phyloP scores from a whole-genome alignment of 2,113 vertebrate species.

The Melanerpes formicivorus region DNA sequence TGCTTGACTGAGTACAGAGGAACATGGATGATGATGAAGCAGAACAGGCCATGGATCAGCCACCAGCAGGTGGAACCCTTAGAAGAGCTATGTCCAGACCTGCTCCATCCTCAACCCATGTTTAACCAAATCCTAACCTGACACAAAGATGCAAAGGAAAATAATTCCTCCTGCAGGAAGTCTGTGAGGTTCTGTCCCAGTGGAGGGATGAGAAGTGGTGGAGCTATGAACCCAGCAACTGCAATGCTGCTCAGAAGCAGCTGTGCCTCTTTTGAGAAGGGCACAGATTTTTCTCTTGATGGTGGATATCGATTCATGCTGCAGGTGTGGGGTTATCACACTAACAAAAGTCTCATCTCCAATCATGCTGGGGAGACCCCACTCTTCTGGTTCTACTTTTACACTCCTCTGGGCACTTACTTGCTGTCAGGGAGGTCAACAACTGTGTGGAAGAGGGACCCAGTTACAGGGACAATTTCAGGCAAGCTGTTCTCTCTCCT shows the following conservation, averaged over 20 bases:
- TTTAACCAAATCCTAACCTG: background rate
- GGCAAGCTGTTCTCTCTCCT: constrained; percentile 92
- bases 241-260: background rate
- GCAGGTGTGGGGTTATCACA: rapidly evolving
- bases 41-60: background rate
- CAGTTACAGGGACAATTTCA: constrained; percentile 85
- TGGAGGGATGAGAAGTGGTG: background rate
- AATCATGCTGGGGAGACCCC: background rate
- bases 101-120: rapidly evolving
- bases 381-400: background rate
- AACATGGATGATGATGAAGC: background rate
- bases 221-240: background rate
- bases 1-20: background rate
- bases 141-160: background rate
- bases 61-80: background rate
- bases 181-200: background rate
- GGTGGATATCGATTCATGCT: background rate
- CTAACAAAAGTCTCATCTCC: background rate
- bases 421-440: constrained; percentile 94
- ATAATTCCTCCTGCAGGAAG: background rate
- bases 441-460: constrained; percentile 91
- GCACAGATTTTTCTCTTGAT: background rate
- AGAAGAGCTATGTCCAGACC: background rate
- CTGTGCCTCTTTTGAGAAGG: background rate
- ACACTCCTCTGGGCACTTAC: constrained; percentile 70